Percentiles rank a stretch among this genome's conserved stretches.
Conservation (phyloP, 2,797 vertebrate genomes). For the Delichon dasypus region DNA sequence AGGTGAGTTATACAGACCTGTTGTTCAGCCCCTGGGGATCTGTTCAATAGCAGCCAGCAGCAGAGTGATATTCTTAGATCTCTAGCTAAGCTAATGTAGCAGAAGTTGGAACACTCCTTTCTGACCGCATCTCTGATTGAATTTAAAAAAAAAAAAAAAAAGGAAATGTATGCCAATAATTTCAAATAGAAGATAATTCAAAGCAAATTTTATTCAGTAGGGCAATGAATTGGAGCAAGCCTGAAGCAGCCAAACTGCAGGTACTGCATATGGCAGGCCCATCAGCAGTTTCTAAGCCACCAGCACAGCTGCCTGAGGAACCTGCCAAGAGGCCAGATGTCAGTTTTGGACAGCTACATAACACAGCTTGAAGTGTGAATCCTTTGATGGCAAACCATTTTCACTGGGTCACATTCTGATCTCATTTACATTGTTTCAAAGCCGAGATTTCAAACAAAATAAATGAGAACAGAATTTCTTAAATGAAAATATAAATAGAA, state of each 20-base stretch:
- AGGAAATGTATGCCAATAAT: background rate
- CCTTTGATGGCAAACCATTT: conserved; percentile 58
- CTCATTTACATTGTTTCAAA: conserved; percentile 46
- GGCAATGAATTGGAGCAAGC: conserved; percentile 22
- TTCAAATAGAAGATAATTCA: conserved; percentile 49
- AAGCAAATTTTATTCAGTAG: conserved; percentile 56
- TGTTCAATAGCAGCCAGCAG: background rate
- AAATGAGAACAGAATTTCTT: background rate
- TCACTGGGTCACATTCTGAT: conserved; percentile 44
- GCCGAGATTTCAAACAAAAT: background rate
- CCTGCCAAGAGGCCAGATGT: conserved; percentile 67
- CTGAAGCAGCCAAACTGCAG: conserved; percentile 41
- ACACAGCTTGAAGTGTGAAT: conserved; percentile 33
- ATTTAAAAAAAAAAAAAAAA: background rate
- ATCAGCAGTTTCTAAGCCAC: conserved; percentile 25
- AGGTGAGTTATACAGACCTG: background rate
- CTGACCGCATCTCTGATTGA: background rate
- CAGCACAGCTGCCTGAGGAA: conserved; percentile 49
- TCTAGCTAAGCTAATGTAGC: background rate
- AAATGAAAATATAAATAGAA: background rate
- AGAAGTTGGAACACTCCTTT: background rate
- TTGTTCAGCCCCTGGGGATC: background rate
- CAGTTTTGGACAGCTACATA: conserved; percentile 62
- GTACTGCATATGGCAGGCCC: conserved; percentile 41
- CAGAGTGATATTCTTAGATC: background rate